Evolutionary conservation across 2,888 invertebrate genomes (phyloP).

Genomic region (Lasioglossum morio): DNA sequence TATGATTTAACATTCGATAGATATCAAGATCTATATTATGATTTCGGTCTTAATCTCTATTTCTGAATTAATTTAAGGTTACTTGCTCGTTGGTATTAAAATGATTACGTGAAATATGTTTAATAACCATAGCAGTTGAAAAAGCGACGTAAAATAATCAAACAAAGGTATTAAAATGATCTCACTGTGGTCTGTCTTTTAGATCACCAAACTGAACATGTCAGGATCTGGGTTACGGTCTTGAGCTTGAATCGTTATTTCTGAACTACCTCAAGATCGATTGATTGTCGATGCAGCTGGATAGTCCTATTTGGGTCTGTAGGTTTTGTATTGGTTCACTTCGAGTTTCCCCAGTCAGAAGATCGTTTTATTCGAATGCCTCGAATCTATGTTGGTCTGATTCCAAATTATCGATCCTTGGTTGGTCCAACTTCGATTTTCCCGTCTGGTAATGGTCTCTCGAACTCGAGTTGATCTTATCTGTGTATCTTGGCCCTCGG

Average conservation of each 20-base stretch:
- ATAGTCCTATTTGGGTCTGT: not conserved
- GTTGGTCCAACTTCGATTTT: not conserved
- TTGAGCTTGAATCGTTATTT: not conserved
- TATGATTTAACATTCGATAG: not conserved
- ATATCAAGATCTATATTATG: not conserved
- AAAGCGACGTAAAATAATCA: no score
- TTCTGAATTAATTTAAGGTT: not conserved
- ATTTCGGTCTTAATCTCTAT: not conserved
- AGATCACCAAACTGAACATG: not conserved
- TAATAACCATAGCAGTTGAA: no score
- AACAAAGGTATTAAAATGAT: no score
- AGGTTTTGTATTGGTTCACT: not conserved
- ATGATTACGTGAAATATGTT: no score
- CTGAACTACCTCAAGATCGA: not conserved
- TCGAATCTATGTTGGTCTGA: not conserved
- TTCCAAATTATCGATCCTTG: not conserved
- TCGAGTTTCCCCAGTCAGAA: not conserved
- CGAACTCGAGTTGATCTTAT: constrained; percentile 10
- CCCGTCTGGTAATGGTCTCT: not conserved
- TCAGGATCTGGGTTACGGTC: not conserved
- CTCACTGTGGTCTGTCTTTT: not conserved
- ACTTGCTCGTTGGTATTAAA: not conserved
- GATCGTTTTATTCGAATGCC: not conserved
- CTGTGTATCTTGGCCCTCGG: constrained; percentile 6
- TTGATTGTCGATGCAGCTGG: not conserved